phyloP scores from a whole-genome alignment of 2,113 vertebrate genomes.

The Carassius carassius region DNA sequence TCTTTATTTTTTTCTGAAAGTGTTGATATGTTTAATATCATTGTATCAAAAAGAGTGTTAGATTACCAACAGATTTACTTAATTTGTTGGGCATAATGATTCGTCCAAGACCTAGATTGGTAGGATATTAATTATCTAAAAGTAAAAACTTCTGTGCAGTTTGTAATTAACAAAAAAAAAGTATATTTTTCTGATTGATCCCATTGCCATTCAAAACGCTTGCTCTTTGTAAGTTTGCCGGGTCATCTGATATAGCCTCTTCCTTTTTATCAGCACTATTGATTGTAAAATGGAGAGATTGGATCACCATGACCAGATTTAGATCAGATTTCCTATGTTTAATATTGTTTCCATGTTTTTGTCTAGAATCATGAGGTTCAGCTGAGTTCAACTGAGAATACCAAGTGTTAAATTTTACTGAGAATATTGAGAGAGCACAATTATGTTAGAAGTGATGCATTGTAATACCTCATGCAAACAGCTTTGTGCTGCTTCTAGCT shows the following conservation, averaged over 20 bases:
- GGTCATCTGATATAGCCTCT: background rate
- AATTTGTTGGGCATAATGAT: background rate
- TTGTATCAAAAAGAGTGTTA: background rate
- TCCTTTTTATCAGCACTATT: constrained; percentile 13
- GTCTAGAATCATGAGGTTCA: background rate
- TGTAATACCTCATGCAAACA: background rate
- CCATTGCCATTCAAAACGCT: background rate
- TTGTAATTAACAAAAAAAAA: background rate
- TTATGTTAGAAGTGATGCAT: background rate
- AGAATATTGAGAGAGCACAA: background rate
- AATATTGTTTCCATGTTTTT: background rate
- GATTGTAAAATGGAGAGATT: constrained; percentile 23
- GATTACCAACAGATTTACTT: background rate
- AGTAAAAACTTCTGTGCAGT: background rate
- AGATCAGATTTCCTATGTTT: constrained; percentile 5
- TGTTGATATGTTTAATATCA: background rate
- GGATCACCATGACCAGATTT: background rate
- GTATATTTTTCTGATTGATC: background rate
- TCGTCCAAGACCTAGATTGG: too few species aligned
- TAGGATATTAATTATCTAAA: background rate
- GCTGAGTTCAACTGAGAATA: background rate
- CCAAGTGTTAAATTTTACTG: background rate
- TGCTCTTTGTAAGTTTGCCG: background rate
- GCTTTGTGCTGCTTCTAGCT: background rate
- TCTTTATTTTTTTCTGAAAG: background rate